A percentile compares a stretch with the other conserved stretches of the same genome.
Conservation (phyloP, 2,797 vertebrate genomes). For the Enteromius afrohamiltoni region DNA sequence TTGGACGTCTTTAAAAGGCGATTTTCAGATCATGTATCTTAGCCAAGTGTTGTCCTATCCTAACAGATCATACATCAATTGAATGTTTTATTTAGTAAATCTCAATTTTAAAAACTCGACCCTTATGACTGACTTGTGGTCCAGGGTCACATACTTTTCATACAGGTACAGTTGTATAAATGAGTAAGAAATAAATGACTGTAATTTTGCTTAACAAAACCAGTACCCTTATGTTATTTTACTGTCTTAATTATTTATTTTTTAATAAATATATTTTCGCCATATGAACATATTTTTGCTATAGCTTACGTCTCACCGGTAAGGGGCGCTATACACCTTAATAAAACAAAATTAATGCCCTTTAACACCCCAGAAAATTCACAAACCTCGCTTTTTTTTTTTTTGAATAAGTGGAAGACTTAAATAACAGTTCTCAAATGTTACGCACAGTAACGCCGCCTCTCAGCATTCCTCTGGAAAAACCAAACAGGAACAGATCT, state of each 20-base stretch:
- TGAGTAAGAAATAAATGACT: neutral
- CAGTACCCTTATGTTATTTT: no score
- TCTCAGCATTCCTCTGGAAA: conserved; percentile 28
- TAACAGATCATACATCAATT: neutral
- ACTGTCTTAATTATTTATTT: no score
- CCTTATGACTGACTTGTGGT: neutral
- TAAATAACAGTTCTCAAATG: neutral
- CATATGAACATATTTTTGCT: neutral
- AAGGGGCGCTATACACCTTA: neutral
- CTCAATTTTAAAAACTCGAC: no score
- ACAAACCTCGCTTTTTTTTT: neutral
- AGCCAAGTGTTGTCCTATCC: neutral
- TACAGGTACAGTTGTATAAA: no score
- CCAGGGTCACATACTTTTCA: neutral
- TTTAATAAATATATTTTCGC: no score
- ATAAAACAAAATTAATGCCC: neutral
- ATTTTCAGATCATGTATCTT: neutral
- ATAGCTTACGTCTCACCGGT: neutral
- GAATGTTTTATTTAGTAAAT: no score
- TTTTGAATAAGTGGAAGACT: neutral
- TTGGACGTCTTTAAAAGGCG: neutral
- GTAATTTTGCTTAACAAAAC: neutral
- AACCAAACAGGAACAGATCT: conserved; percentile 40
- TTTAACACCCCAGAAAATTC: neutral
- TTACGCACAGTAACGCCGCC: conserved; percentile 1